Conservation (phyloP, 2,888 invertebrate genomes). For the Eilema griseolum region DNA sequence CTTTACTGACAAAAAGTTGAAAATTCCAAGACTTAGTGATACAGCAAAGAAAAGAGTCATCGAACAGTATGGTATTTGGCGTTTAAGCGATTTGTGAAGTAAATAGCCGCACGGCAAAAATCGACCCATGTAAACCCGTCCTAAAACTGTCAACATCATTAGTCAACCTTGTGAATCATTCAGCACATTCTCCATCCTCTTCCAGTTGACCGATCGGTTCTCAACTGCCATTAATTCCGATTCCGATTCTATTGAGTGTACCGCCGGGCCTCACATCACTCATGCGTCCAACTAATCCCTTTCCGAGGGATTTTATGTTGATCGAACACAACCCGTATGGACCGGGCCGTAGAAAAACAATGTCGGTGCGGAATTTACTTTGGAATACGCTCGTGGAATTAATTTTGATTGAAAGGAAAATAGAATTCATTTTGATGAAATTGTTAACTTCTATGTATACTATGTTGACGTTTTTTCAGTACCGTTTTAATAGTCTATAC, state of each 20-base stretch:
- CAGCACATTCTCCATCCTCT: constrained; percentile 33
- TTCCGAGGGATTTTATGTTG: constrained; percentile 18
- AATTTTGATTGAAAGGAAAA: neutral
- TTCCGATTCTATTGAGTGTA: constrained; percentile 28
- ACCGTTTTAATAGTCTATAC: too few species aligned
- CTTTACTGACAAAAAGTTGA: too few species aligned
- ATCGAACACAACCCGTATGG: constrained; percentile 8
- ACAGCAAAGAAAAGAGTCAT: too few species aligned
- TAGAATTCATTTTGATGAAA: neutral
- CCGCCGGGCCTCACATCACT: constrained; percentile 29
- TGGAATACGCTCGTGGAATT: neutral
- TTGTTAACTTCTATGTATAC: neutral
- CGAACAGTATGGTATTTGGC: too few species aligned
- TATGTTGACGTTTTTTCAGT: too few species aligned
- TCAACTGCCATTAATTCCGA: constrained; percentile 44
- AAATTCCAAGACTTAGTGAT: too few species aligned
- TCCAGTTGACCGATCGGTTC: constrained; percentile 28
- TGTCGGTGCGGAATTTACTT: neutral
- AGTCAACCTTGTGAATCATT: constrained; percentile 31
- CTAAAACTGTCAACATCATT: constrained; percentile 26
- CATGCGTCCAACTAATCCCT: constrained; percentile 26
- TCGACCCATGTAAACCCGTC: neutral
- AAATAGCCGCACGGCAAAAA: too few species aligned
- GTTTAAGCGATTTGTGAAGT: too few species aligned
- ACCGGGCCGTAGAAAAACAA: neutral